Base-by-base conservation (phyloP, 2,888 invertebrate genomes). In the Epinotia demarniana region DNA sequence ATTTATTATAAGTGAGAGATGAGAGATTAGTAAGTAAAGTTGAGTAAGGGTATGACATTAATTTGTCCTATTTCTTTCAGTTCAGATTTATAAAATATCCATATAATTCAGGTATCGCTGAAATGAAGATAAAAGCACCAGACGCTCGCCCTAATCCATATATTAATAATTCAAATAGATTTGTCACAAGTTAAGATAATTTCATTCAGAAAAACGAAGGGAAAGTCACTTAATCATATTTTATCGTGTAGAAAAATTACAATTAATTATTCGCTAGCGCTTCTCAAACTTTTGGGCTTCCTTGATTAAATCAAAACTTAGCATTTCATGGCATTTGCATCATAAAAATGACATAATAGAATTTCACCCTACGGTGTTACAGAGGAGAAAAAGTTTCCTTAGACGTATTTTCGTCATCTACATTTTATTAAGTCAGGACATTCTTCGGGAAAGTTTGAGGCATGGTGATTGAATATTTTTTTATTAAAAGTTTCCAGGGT, bases 371-470 rank as follows among this genome's bases (percentile, higher is more conserved):
- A 73, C 79, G 78, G 77, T 78, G 78, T 78, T 77, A 76, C 77
- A 73, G 57, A 58, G 62, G 75, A 80, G 80, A 80, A 39, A 81
- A 82, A 83, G 77, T 67, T 72, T 27, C 71, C 72, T 74, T 74
- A 23, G 64, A 64, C 80, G 78, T 81, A 71, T 81, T 86, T 80
- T 80, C 87, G 85, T 89, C 87, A 89, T 90, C 86, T 89, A 85
- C 89, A 90, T 89, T 89, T 89, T 89, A 90, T 89, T 87, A 89
- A 86, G 81, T 85, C 79, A 72, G 79, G 82, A 87, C 83, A 84
- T 85, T 86, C 84, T 84, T 85, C 80, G 75, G 77, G 72, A 81
- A 84, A 84, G 79, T 87, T 85, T 82, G 73, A 78, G 79, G 80
- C 78, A 78, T 78, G 79, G 81, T 84, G 81, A 83, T 86, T 86